These are phyloP conservation scores for Mellivora capensis DNA, from an alignment of 2,113 vertebrate genomes.

Conservation along the genomic window DNA sequence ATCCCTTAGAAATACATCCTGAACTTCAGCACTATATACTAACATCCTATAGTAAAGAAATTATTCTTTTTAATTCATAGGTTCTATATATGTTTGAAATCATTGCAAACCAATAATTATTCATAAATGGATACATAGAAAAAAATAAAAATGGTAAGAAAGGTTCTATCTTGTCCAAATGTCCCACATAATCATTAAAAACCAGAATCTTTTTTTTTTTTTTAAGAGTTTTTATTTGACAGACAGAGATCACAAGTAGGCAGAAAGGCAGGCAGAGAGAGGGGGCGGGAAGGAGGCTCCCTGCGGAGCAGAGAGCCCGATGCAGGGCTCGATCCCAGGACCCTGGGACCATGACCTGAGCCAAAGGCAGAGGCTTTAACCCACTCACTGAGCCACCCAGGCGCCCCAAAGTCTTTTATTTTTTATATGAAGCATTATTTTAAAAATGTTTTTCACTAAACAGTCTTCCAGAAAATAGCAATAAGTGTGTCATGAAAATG, in stretches of 20 bases:
- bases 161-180: not conserved
- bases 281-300: too few relatives aligned
- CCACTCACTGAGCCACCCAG: too few relatives aligned
- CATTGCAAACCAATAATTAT: not conserved
- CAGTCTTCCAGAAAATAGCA: too few relatives aligned
- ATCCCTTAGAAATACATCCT: not conserved
- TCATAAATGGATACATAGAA: not conserved
- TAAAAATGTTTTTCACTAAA: not conserved
- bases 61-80: not conserved
- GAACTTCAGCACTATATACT: not conserved
- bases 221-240: too few relatives aligned
- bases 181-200: not conserved
- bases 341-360: too few relatives aligned
- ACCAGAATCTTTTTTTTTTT: not conserved
- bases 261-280: too few relatives aligned
- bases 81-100: not conserved
- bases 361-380: too few relatives aligned
- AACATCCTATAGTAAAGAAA: not conserved
- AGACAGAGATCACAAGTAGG: too few relatives aligned
- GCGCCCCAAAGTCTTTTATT: not conserved
- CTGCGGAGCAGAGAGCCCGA: too few relatives aligned
- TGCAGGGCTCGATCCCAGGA: too few relatives aligned
- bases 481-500: not conserved
- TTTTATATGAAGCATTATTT: not conserved
- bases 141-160: not conserved